Base-by-base conservation (phyloP, 2,113 vertebrate genomes). In the Ivindomyrus marchei region DNA sequence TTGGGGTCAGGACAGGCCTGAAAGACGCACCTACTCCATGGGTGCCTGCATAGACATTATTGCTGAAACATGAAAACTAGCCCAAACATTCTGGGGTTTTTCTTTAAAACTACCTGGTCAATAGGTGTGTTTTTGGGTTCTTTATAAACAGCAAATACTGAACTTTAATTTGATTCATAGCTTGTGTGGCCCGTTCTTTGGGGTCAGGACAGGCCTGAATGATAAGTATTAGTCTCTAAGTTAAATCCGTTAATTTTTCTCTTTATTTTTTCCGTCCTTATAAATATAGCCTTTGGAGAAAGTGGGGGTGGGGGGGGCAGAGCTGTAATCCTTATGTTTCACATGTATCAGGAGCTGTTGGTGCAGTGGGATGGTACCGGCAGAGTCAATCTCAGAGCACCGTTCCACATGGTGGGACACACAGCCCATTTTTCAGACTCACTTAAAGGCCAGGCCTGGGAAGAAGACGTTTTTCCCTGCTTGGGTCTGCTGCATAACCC, bases 401-500 rank as follows among this genome's bases (percentile, higher is more conserved):
- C 53, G 90, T 90, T 88, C 70, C 90, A 58, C 70, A 84, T 50
- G 70, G 58, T 17, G 46, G 88, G 39, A 42, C 39, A 49, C 66
- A 86, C 27, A 84, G 47, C n/a, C 85, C 13, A 53, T 53, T 42
- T 62, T 27, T 87, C 27, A 87, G 85, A 39, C 85, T 85, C 45
- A n/a, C 84, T 31, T 58, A 74, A 74, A 42, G 36, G 45, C 47
- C 27, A n/a, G 31, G 62, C 50, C 74, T 39, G 13, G 49, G 84
- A 87, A 90, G 56, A 90, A 39, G 39, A 49, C 56, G 31, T 47
- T 36, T 58, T 21, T 47, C 8, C 74, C 17, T 53, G 8, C 49
- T 17, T 58, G 87, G 66, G 90, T 50, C 85, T 31, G 17, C 74
- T 52, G 36, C 52, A 46, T 84, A 70, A 45, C 70, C 85, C 42